Base-by-base conservation (phyloP, 2,888 invertebrate genomes). In the Dolichopus griseipennis region DNA sequence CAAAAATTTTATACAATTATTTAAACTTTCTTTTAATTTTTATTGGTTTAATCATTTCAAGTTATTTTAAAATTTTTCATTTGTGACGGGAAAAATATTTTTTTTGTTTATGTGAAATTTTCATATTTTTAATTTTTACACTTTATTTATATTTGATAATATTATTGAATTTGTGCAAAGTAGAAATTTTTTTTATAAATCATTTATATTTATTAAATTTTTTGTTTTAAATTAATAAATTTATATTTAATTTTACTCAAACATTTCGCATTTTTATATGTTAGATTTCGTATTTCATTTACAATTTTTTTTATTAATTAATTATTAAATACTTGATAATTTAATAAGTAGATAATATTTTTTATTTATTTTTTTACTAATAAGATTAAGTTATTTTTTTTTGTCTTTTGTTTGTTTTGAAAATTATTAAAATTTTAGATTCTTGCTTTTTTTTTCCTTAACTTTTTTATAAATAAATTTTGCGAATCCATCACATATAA, bases 401-500 rank as follows among this genome's bases (percentile, higher is more conserved):
- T 34, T 34, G 37, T n/a, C 27, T 27, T 27, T 27, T 27, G 27
- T 27, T 27, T n/a, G n/a, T n/a, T n/a, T n/a, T 63, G 22, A 63
- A 6, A n/a, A 6, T 64, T 64, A 3, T 64, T 62, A 22, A 22
- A 22, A 22, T 62, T 21, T 22, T 62, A 62, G 15, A 33, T 20
- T n/a, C n/a, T n/a, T 20, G 2, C 1, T 64, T 34, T 34, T 64
- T n/a, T 52, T 52, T 52, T 3, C 18, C 18, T 52, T 52, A 15
- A 52, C 18, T 18, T 52, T 52, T 52, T 20, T 34, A 37, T 64
- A 33, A 34, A 20, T 63, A 63, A 63, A 63, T 74, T 74, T 75
- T 73, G 72, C 71, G 76, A 78, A 77, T 78, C n/a, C 77, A 77
- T 77, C 78, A 77, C 77, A 76, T 76, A 76, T 76, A 76, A 76